Evolutionary conservation across 2,113 vertebrate genomes (phyloP), one percentile per base, ranked within the genome.

Genomic region (Psilopsiagon aymara): DNA sequence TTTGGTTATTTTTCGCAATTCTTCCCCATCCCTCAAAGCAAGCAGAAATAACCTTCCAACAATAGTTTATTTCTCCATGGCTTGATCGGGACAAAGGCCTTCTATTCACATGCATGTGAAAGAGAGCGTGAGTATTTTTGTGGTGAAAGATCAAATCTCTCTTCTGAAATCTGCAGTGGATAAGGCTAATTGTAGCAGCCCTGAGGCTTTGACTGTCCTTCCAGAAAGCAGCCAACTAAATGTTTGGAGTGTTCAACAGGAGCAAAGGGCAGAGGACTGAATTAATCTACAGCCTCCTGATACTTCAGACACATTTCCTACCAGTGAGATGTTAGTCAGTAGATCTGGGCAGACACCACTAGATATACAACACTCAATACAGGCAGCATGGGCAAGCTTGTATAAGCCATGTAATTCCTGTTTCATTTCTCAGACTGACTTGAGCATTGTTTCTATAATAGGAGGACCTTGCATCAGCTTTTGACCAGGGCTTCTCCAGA

Each of bases 21-120:
- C 78, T 84, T 92, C 82, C 71, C 80, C 64, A 89, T 27, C 75
- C 70, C 46, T 91, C 0, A 2, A 96, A 95, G 83, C 82, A 95
- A 95, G 80, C 39, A 70, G 85, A 74, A 92, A 90, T 93, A 88
- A 96, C 90, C 92, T 96, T 91, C 90, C 71, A 92, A 90, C 78
- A 97, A 86, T 51, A 71, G 92, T 82, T 93, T 95, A 73, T 86
- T 97, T 96, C 95, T 97, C 94, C 94, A 94, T 90, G 82, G 55
- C 69, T 82, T 66, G 53, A 43, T 81, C 49, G 46, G 83, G 95
- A 97, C 94, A 95, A 97, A 96, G 86, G 83, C 86, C 92, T 96
- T 95, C 90, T 97, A 93, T 97, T 89, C 83, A 88, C 57, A 63
- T 78, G 74, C 67, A 90, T 85, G 77, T 55, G 74, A 94, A 93